Evolutionary conservation across 2,797 vertebrate species (phyloP).

Genomic region (Emydoidea blandingii): DNA sequence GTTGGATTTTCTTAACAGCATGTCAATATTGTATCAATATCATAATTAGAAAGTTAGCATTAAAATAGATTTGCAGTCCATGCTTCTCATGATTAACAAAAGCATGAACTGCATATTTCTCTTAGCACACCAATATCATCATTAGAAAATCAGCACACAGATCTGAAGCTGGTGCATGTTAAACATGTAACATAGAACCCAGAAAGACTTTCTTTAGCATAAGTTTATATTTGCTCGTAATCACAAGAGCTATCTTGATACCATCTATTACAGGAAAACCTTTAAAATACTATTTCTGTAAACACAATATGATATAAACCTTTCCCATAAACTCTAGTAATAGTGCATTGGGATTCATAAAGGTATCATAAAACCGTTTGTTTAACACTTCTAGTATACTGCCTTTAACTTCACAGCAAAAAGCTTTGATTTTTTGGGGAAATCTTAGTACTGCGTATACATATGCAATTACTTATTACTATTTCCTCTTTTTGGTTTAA

Average conservation of each 20-base stretch:
- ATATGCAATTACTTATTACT: neutral
- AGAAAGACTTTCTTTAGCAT: slow-evolving; percentile 19
- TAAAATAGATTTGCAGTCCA: slow-evolving; percentile 31
- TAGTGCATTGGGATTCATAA: neutral
- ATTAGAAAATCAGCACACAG: slow-evolving; percentile 50
- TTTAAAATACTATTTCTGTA: slow-evolving; percentile 8
- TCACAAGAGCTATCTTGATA: neutral
- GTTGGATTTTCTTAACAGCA: slow-evolving; percentile 32
- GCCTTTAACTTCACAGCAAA: slow-evolving; percentile 5
- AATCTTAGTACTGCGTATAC: neutral
- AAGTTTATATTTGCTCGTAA: slow-evolving; percentile 29
- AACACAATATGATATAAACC: neutral
- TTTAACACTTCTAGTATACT: neutral
- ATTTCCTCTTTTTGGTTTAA: neutral
- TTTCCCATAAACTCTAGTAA: neutral
- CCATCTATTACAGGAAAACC: slow-evolving; percentile 9
- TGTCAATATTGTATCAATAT: slow-evolving; percentile 50
- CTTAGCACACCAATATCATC: slow-evolving; percentile 35
- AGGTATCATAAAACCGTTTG: slow-evolving; percentile 33
- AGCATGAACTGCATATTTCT: slow-evolving; percentile 58
- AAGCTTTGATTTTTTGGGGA: slow-evolving; percentile 17
- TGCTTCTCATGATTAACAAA: slow-evolving; percentile 49
- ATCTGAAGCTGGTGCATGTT: slow-evolving; percentile 19
- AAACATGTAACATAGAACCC: slow-evolving; percentile 42
- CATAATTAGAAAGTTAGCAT: slow-evolving; percentile 66